These are phyloP conservation scores for Ichneumoninae sp. DNA, from an alignment of 2,888 invertebrate genomes.

Conservation along the genomic window DNA sequence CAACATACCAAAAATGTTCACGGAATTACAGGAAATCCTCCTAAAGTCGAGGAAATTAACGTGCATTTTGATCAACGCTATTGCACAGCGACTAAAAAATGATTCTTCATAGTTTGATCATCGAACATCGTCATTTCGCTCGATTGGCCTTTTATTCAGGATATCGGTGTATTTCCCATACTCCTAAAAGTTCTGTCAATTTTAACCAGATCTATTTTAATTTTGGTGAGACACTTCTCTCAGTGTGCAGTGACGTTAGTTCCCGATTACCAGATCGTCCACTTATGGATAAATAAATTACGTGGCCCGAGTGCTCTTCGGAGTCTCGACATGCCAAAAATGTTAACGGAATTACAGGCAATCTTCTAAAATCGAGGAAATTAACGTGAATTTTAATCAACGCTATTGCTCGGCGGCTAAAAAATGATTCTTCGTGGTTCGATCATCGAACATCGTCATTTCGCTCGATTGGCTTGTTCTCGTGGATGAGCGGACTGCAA, in stretches of 20 bases:
- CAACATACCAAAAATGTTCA: no score
- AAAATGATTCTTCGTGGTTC: neutral
- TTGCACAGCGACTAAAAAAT: neutral
- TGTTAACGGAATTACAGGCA: no score
- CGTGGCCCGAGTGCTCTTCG: no score
- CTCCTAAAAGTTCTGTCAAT: no score
- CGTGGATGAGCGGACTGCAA: neutral
- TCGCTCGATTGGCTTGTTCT: neutral
- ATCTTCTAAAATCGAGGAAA: neutral
- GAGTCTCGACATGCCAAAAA: no score
- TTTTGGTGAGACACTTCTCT: no score
- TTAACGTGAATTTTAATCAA: neutral
- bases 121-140: neutral
- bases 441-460: neutral
- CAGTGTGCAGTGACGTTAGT: no score
- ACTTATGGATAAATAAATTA: no score
- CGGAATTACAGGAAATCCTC: no score
- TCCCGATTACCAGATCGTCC: no score
- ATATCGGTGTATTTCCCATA: no score
- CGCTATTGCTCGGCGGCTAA: neutral
- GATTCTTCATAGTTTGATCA: neutral
- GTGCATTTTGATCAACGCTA: neutral
- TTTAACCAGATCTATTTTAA: no score
- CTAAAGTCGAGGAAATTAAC: neutral
- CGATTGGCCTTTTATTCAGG: neutral